Evolutionary conservation across 2,797 vertebrate genomes (phyloP).

Genomic region (Manis pentadactyla): DNA sequence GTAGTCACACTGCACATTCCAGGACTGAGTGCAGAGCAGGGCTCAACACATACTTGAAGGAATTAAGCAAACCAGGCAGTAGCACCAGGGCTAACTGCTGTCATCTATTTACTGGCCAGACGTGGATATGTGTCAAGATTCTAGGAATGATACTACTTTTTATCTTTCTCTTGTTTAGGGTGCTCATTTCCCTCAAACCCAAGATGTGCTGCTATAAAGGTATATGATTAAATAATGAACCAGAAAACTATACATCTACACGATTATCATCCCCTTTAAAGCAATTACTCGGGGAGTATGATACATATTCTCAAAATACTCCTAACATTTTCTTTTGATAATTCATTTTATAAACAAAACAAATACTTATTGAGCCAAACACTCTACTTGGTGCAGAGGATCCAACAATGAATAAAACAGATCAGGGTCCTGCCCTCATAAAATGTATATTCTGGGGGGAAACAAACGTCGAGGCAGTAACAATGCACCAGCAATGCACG

Average conservation of each 20-base stretch:
- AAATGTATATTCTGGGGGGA: not conserved
- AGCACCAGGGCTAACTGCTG: not conserved
- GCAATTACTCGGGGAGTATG: not conserved
- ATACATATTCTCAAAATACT: not conserved
- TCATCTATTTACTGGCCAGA: not conserved
- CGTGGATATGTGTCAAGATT: not conserved
- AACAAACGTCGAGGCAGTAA: not conserved
- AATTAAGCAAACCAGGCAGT: not conserved
- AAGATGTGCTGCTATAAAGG: not conserved
- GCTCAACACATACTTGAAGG: not conserved
- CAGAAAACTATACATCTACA: not conserved
- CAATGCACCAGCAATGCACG: not conserved
- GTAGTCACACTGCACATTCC: accelerated
- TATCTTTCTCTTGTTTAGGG: not conserved
- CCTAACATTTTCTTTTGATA: not conserved
- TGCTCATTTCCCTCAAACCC: not conserved
- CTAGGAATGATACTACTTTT: not conserved
- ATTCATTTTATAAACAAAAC: not conserved
- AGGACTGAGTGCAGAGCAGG: not conserved
- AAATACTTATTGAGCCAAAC: not conserved
- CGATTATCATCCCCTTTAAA: not conserved
- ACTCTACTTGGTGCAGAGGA: not conserved
- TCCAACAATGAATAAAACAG: not conserved
- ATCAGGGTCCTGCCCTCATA: not conserved
- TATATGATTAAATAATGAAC: not conserved